These are phyloP conservation scores for Caretta caretta DNA, from an alignment of 2,113 vertebrate species.

Conservation along the genomic window DNA sequence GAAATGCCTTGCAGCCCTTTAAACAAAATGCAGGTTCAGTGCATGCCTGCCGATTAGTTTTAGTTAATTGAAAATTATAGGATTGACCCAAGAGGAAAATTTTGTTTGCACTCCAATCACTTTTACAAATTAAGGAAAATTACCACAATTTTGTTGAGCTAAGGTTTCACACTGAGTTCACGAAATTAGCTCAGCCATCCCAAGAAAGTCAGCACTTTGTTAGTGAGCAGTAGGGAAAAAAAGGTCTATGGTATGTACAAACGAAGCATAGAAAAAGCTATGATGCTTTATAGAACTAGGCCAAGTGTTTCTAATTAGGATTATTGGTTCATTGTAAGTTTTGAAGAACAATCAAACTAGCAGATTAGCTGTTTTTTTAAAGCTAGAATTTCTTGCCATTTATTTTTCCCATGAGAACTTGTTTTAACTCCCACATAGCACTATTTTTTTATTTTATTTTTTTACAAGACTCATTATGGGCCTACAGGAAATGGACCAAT, in stretches of 20 bases:
- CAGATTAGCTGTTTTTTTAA: conserved; percentile 88
- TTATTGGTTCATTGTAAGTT: conserved; percentile 88
- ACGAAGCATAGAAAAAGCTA: conserved; percentile 84
- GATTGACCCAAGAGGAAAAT: conserved; percentile 90
- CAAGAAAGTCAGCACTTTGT: conserved; percentile 87
- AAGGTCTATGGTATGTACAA: conserved; percentile 85
- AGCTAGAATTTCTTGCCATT: conserved; percentile 86
- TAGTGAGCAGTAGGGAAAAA: conserved; percentile 79
- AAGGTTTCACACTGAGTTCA: conserved; percentile 88
- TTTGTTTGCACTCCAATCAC: conserved; percentile 90
- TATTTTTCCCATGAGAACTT: conserved; percentile 90
- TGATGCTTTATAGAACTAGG: conserved; percentile 85
- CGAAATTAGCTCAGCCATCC: conserved; percentile 87
- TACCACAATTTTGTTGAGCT: conserved; percentile 89
- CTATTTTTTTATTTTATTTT: conserved; percentile 67
- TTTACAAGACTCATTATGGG: conserved; percentile 79
- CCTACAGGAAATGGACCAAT: conserved; percentile 84
- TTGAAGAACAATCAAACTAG: conserved; percentile 89
- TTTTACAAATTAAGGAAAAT: conserved; percentile 91
- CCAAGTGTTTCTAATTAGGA: conserved; percentile 89
- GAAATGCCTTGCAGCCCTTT: conserved; percentile 85
- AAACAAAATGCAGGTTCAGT: conserved; percentile 85
- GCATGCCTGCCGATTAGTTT: conserved; percentile 83
- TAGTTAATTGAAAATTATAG: conserved; percentile 92
- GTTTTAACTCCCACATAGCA: conserved; percentile 82